Conservation (phyloP, 2,797 vertebrate genomes). For the Acrocephalus scirpaceus region DNA sequence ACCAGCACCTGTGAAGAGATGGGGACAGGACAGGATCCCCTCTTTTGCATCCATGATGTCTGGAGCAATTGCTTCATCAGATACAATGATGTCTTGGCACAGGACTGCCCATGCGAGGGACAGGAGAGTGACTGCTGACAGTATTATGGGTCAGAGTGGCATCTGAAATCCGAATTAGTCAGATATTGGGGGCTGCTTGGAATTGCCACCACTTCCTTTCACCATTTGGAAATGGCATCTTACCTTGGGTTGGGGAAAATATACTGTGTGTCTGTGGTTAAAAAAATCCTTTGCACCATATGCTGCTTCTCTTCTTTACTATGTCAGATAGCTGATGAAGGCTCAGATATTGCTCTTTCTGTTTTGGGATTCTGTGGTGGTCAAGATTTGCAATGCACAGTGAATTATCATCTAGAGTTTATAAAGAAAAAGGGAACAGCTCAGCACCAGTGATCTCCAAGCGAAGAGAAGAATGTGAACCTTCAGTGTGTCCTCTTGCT, state of each 20-base stretch:
- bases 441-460: neutral
- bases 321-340: neutral
- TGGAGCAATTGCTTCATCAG: neutral
- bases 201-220: neutral
- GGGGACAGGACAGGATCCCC: neutral
- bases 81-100: rapidly evolving
- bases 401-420: neutral
- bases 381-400: neutral
- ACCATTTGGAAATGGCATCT: neutral
- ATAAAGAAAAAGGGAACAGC: neutral
- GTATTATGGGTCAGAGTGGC: neutral
- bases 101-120: neutral
- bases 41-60: neutral
- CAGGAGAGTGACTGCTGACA: neutral
- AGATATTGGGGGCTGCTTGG: neutral
- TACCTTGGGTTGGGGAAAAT: neutral
- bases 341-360: neutral
- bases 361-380: neutral
- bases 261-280: neutral
- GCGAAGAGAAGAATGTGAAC: neutral
- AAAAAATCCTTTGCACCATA: neutral
- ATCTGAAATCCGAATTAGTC: neutral
- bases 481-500: neutral
- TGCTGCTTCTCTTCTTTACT: neutral
- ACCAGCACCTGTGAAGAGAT: neutral